Percentiles rank a stretch among this genome's conserved stretches.
Evolutionary conservation across 2,797 vertebrate genomes (phyloP).

Genomic region (Ctenosaura bakeri): DNA sequence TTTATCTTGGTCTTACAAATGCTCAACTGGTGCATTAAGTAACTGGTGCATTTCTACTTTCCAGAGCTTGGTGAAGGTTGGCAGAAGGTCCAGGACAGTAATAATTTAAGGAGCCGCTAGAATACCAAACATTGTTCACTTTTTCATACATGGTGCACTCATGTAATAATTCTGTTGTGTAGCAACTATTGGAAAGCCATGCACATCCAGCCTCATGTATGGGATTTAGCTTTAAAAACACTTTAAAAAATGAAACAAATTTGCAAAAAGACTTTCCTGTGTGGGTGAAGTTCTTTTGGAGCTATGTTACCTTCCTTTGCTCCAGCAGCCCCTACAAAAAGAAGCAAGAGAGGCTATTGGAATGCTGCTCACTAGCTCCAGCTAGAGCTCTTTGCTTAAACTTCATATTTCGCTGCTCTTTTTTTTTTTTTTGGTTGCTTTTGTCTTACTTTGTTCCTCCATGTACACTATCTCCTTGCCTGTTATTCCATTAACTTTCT

Average conservation of each 20-base stretch:
- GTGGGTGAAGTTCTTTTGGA: neutral
- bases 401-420: neutral
- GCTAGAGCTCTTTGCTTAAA: neutral
- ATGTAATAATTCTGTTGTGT: neutral
- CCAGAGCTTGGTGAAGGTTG: neutral
- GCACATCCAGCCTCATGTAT: neutral
- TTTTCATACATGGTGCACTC: neutral
- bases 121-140: neutral
- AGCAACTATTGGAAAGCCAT: neutral
- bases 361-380: neutral
- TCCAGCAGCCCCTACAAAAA: neutral
- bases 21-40: constrained; percentile 6
- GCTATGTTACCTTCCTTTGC: neutral
- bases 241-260: neutral
- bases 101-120: neutral
- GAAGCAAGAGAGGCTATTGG: neutral
- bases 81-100: neutral
- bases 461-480: neutral
- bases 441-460: neutral
- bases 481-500: neutral
- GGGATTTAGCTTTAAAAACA: neutral
- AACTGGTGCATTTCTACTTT: too few relatives aligned
- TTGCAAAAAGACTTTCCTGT: neutral
- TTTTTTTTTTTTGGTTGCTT: neutral
- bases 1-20: neutral